phyloP scores from a whole-genome alignment of 2,113 vertebrate species.

The Balaenoptera acutorostrata region DNA sequence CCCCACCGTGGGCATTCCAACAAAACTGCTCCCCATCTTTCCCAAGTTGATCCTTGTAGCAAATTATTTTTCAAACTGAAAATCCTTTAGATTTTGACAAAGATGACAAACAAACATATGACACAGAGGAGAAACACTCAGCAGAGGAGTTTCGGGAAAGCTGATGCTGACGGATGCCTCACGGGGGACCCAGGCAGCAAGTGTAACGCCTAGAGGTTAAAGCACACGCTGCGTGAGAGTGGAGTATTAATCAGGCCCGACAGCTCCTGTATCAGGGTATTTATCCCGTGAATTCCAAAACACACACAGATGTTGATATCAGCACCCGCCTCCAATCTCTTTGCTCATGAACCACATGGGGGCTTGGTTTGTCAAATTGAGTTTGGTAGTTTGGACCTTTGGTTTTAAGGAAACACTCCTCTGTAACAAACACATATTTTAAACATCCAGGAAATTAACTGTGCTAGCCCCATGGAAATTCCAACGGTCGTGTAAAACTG shows the following conservation, averaged over 20 bases:
- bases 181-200: constrained; percentile 49
- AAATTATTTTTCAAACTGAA: not conserved
- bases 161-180: constrained; percentile 67
- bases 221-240: constrained; percentile 68
- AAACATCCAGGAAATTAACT: not conserved
- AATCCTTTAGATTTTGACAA: not conserved
- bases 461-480: not conserved
- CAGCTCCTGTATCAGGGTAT: constrained; percentile 66
- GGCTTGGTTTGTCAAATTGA: not conserved
- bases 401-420: not conserved
- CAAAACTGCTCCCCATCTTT: not conserved
- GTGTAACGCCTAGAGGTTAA: constrained; percentile 68
- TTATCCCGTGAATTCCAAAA: constrained; percentile 74
- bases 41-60: not conserved
- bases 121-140: not conserved
- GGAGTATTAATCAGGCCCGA: constrained; percentile 70
- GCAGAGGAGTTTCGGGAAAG: constrained; percentile 46
- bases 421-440: not conserved
- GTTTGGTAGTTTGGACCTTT: not conserved
- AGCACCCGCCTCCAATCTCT: not conserved
- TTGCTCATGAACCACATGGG: not conserved
- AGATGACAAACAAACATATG: constrained; percentile 45
- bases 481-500: not conserved
- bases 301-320: constrained; percentile 49
- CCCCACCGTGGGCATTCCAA: not conserved